Conservation (phyloP, 1,140 invertebrate species). For the Chrysopa pallens region DNA sequence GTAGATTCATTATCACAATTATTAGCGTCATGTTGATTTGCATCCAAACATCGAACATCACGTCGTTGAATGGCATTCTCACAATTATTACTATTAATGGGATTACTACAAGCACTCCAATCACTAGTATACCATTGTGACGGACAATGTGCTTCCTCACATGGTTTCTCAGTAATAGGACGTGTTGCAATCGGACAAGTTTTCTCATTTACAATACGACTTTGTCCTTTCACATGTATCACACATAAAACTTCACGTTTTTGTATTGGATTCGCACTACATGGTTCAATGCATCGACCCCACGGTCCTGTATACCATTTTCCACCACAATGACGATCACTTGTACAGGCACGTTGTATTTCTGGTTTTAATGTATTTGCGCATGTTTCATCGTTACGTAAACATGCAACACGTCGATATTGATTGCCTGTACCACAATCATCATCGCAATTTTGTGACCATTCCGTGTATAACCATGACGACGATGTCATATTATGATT, state of each 20-base stretch:
- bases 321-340: slow-evolving; percentile 37
- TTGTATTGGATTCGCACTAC: slow-evolving; percentile 12
- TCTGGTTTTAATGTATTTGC: slow-evolving; percentile 30
- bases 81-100: slow-evolving; percentile 24
- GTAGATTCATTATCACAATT: slow-evolving; percentile 12
- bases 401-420: slow-evolving; percentile 30
- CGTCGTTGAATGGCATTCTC: slow-evolving; percentile 38
- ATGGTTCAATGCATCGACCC: slow-evolving; percentile 30
- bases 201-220: slow-evolving; percentile 18
- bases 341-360: slow-evolving; percentile 36
- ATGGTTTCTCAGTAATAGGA: slow-evolving; percentile 19
- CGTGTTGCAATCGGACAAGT: slow-evolving; percentile 15
- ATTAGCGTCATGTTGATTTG: slow-evolving; percentile 17
- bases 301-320: slow-evolving; percentile 53
- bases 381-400: slow-evolving; percentile 22
- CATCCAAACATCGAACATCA: slow-evolving; percentile 36
- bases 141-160: slow-evolving; percentile 29
- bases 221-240: slow-evolving; percentile 12
- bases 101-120: slow-evolving; percentile 30
- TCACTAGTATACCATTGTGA: slow-evolving; percentile 39
- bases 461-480: slow-evolving; percentile 27
- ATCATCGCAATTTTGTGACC: slow-evolving; percentile 23
- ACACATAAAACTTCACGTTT: slow-evolving; percentile 31
- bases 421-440: slow-evolving; percentile 36
- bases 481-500: slow-evolving; percentile 6